Base-by-base conservation (phyloP, 1,140 invertebrate genomes). In the Paraescarpia echinospica region DNA sequence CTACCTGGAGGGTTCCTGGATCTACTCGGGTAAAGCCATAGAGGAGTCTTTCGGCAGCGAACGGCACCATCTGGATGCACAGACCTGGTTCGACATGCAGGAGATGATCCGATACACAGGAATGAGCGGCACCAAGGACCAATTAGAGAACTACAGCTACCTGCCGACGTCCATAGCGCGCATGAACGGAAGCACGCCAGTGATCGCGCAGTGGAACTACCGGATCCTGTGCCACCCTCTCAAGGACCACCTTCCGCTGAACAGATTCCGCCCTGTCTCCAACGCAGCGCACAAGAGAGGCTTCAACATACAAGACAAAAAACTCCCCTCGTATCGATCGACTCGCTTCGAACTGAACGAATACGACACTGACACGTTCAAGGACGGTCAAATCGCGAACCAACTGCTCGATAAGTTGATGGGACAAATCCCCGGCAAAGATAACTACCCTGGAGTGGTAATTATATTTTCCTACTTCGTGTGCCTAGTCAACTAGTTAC, bases 121-220 rank as follows among this genome's bases (percentile, higher is more conserved):
- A 34, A 94, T 94, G 89, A 94, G 93, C 0, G 95, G 95, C 34
- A 88, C 89, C 35, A 94, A 94, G 88, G 93, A 93, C 89, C 35
- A 92, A 34, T 18, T 77, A 31, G 94, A 95, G 92, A 94, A 95
- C 93, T 94, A 93, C 35, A 93, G 94, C 35, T 95, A 91, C 92
- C 94, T 95, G 34, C 95, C 95, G 9, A 94, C 93, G 34, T 94
- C 93, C 33, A 94, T 95, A 34, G 92, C 94, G 59, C 92, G 93
- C 41, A 51, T 94, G 35, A 92, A 92, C 22, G 93, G 93, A n/a
- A 93, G 93, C 33, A 91, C 89, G 6, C 94, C 91, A 14, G 34
- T 93, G 12, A 93, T 93, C 89, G 94, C 94, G 33, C 94, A 94
- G 59, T 94, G 94, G 94, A 94, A 94, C 91, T 94, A 94, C 92